A percentile compares a stretch with the other conserved stretches of the same genome.
phyloP scores from a whole-genome alignment of 2,888 invertebrate genomes.

The Eulithis testata region DNA sequence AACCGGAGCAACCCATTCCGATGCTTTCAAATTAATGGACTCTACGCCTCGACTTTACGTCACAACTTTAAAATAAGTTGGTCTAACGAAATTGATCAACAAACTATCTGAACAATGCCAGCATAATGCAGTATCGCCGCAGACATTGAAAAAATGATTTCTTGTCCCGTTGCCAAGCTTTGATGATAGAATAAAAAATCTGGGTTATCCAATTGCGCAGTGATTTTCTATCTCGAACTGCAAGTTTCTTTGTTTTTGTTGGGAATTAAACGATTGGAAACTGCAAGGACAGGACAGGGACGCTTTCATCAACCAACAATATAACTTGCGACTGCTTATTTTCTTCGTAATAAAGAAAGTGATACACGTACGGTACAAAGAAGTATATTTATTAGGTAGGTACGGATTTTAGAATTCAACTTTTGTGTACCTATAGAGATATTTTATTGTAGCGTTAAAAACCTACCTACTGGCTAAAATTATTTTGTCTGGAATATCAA shows the following conservation, averaged over 20 bases:
- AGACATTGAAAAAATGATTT: slow-evolving; percentile 64
- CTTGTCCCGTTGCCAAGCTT: slow-evolving; percentile 76
- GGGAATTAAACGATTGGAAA: slow-evolving; percentile 12
- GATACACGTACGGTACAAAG: too few species aligned
- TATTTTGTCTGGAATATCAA: too few species aligned
- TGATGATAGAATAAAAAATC: slow-evolving; percentile 68
- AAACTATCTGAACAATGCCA: slow-evolving; percentile 34
- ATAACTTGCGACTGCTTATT: too few species aligned
- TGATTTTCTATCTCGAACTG: slow-evolving; percentile 55
- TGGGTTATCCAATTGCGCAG: slow-evolving; percentile 68
- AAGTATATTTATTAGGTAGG: too few species aligned
- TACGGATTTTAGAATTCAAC: too few species aligned
- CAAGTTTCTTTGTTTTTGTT: slow-evolving; percentile 56
- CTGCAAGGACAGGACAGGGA: neutral
- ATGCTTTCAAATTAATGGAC: neutral
- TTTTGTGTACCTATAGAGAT: too few species aligned
- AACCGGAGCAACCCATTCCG: neutral
- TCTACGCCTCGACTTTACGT: neutral
- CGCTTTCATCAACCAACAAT: neutral
- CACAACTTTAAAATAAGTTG: slow-evolving; percentile 2
- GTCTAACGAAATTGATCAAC: slow-evolving; percentile 25
- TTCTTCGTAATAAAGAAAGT: too few species aligned
- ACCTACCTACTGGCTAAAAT: neutral
- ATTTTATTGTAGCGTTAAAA: too few species aligned
- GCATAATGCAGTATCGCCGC: slow-evolving; percentile 37